Evolutionary conservation across 1,140 invertebrate species (phyloP).

Genomic region (Neomicropteryx cornuta): DNA sequence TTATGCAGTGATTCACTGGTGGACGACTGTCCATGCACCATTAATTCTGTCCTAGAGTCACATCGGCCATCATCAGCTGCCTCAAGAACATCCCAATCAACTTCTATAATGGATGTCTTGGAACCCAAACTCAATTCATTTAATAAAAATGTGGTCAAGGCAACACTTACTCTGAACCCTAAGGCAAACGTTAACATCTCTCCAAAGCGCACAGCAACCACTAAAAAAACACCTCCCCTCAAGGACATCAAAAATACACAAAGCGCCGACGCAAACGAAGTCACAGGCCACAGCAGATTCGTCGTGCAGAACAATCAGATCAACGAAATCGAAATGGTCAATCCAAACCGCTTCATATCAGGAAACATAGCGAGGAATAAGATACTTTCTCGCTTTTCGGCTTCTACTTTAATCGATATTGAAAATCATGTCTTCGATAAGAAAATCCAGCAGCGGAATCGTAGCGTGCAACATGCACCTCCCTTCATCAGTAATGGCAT

Average conservation of each 20-base stretch:
- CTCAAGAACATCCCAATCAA: slow-evolving; percentile 34
- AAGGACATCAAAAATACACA: too few relatives aligned
- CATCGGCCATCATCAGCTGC: slow-evolving; percentile 39
- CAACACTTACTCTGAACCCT: slow-evolving; percentile 34
- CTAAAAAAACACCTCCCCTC: slow-evolving; percentile 16
- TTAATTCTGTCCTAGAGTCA: slow-evolving; percentile 36
- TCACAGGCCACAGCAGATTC: slow-evolving; percentile 36
- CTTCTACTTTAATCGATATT: slow-evolving; percentile 41
- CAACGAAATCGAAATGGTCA: slow-evolving; percentile 36
- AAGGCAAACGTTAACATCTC: slow-evolving; percentile 33
- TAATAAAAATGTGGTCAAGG: slow-evolving; percentile 31
- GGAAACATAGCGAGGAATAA: slow-evolving; percentile 35
- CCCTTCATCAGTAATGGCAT: slow-evolving; percentile 25
- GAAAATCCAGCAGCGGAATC: too few relatives aligned
- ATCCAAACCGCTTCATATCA: slow-evolving; percentile 30
- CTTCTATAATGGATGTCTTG: slow-evolving; percentile 33
- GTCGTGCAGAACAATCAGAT: slow-evolving; percentile 42
- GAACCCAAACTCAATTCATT: slow-evolving; percentile 27
- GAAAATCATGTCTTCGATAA: slow-evolving; percentile 23
- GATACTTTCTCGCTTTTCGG: slow-evolving; percentile 44
- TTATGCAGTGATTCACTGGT: slow-evolving; percentile 29
- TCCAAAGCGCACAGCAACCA: slow-evolving; percentile 28
- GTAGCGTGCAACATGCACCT: slow-evolving; percentile 21
- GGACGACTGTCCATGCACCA: slow-evolving; percentile 35
- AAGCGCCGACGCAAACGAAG: too few relatives aligned